A percentile compares a stretch with the other conserved stretches of the same genome.
These are phyloP conservation scores for Spinus olivaceus DNA, from an alignment of 2,797 vertebrate species.

Conservation along the genomic window DNA sequence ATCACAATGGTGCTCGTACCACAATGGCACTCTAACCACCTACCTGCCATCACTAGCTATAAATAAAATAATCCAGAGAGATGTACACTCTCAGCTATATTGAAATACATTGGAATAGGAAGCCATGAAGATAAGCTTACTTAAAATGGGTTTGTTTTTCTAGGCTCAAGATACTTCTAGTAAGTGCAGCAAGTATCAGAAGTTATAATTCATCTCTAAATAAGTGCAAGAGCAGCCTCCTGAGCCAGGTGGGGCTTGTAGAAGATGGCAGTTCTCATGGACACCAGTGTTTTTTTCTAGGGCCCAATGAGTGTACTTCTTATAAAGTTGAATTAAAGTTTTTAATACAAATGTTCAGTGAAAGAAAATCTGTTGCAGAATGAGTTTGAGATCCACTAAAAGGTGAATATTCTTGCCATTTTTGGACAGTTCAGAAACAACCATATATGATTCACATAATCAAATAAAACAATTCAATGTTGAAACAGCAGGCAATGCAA, in stretches of 20 bases:
- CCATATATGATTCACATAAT: not conserved
- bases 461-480: not conserved
- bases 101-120: not conserved
- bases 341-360: not conserved
- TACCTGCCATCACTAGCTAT: not conserved
- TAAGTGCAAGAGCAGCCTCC: not conserved
- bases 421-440: not conserved
- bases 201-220: not conserved
- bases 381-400: not conserved
- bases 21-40: not conserved
- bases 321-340: not conserved
- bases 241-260: not conserved
- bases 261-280: not conserved
- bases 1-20: not conserved
- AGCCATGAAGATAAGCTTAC: not conserved
- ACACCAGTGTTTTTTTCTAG: not conserved
- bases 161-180: not conserved
- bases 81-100: not conserved
- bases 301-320: not conserved
- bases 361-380: not conserved
- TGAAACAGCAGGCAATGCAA: not conserved
- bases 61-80: not conserved
- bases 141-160: not conserved
- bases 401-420: not conserved
- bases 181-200: not conserved